phyloP scores from a whole-genome alignment of 1,140 invertebrate species.

The Megathymus violae region DNA sequence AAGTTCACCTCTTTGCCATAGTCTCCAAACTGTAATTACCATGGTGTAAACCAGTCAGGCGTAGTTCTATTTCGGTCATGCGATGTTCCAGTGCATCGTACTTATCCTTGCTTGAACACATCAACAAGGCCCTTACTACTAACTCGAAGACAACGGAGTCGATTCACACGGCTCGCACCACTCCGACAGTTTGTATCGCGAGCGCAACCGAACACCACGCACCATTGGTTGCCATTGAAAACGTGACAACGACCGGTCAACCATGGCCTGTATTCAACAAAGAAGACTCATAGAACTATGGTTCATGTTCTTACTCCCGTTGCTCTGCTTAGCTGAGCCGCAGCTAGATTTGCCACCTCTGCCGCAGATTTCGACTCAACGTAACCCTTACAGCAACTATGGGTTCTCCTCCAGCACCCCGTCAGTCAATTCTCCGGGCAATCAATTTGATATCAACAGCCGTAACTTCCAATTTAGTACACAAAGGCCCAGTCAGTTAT shows the following conservation, averaged over 20 bases:
- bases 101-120: slow-evolving; percentile 34
- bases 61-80: slow-evolving; percentile 9
- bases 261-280: slow-evolving; percentile 60
- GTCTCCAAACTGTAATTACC: background rate
- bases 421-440: slow-evolving; percentile 61
- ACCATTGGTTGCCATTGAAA: slow-evolving; percentile 59
- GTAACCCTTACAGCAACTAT: slow-evolving; percentile 64
- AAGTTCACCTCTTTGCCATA: background rate
- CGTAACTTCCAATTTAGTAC: slow-evolving; percentile 69
- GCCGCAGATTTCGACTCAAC: slow-evolving; percentile 73
- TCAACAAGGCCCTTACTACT: slow-evolving; percentile 35
- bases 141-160: slow-evolving; percentile 56
- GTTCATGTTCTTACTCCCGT: slow-evolving; percentile 50
- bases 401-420: slow-evolving; percentile 71
- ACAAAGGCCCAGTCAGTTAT: slow-evolving; percentile 52
- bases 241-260: slow-evolving; percentile 40
- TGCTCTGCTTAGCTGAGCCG: slow-evolving; percentile 58
- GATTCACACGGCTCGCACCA: slow-evolving; percentile 67
- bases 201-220: slow-evolving; percentile 66
- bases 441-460: slow-evolving; percentile 65
- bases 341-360: slow-evolving; percentile 84
- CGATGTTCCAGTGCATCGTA: slow-evolving; percentile 47
- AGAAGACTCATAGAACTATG: slow-evolving; percentile 54
- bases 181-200: slow-evolving; percentile 65
- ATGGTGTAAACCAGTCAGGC: slow-evolving; percentile 11